Evolutionary conservation across 2,888 invertebrate genomes (phyloP), one percentile per base, ranked within the genome.

Genomic region (Eurytoma adleriae): DNA sequence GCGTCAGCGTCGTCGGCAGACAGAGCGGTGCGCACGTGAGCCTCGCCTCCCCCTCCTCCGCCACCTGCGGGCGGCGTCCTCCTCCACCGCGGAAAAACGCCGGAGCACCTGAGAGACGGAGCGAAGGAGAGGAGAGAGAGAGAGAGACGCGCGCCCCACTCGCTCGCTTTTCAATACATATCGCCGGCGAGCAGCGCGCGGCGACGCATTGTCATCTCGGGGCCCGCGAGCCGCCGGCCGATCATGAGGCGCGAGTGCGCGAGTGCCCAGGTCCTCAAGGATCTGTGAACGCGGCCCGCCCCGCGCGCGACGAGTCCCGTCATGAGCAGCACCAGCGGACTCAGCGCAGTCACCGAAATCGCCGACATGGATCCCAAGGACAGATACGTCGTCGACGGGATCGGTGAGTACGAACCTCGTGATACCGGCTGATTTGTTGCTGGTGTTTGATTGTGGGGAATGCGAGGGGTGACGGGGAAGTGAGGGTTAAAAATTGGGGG

Each of bases 351-450:
- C 71, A 89, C 88, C 75, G 87, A 90, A 80, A 84, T 86, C 73
- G 83, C 87, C 30, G 86, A 87, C 78, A 89, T 90, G 89, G 89
- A 89, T 83, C 86, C 88, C 30, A 90, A 88, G 85, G 88, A 90
- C 85, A 88, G 85, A 59, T 90, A 90, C 84, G 85, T 88, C 68
- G 86, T 89, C 68, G 87, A 89, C 68, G 87, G 86, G 66, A 85
- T 86, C 79, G 88, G 89, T 89, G 82, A 89, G 89, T 83, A 30
- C 30, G 30, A 30, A 4, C 4, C 30, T 2, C 30, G 2, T 30
- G n/a, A n/a, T n/a, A n/a, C n/a, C n/a, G n/a, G n/a, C n/a, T n/a
- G n/a, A n/a, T n/a, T n/a, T n/a, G n/a, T n/a, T n/a, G n/a, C n/a
- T n/a, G n/a, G n/a, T n/a, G n/a, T n/a, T n/a, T n/a, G n/a, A n/a